Base-by-base conservation (phyloP, 2,113 vertebrate genomes). In the Numenius arquata region DNA sequence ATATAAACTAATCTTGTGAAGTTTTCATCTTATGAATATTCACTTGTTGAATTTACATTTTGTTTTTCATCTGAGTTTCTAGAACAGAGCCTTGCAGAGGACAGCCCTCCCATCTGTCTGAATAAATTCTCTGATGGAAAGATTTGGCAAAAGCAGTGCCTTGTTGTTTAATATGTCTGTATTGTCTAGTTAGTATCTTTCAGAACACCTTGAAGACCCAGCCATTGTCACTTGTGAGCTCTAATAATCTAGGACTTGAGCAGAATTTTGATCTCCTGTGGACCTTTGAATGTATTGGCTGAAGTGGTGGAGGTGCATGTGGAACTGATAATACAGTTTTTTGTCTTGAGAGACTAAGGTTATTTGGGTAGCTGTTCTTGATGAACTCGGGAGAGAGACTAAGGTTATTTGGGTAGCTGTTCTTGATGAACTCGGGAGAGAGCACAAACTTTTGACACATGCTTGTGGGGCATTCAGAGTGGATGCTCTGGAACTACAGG, bases 31-130 rank as follows among this genome's bases (percentile, higher is more conserved):
- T 93, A 97, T 96, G 96, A 97, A 97, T 96, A 97, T 97, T 97
- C 93, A 93, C 95, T 96, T 96, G 91, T 96, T 97, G 97, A 93
- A 97, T 97, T 97, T 97, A 91, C 96, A 97, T 97, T 95, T 95
- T 97, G 94, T 94, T 97, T 97, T 97, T 97, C 88, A 93, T 97
- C 91, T 27, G 71, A 86, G 97, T 71, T 92, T 62, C 66, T 72
- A 88, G 83, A 94, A 88, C 48, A 52, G 79, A 84, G 76, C 89
- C 76, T 55, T 77, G 40, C 43, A 77, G 61, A 94, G 85, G 88
- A 95, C 83, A 88, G 79, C 94, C 83, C 67, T 95, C 75, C 96
- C 93, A 93, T 94, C 93, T 96, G 93, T 85, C 93, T 90, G 74
- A 72, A 38, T 73, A 83, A 90, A 93, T 78, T 90, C 48, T 88